phyloP scores from a whole-genome alignment of 1,140 invertebrate species.

The Drosophila sproati region DNA sequence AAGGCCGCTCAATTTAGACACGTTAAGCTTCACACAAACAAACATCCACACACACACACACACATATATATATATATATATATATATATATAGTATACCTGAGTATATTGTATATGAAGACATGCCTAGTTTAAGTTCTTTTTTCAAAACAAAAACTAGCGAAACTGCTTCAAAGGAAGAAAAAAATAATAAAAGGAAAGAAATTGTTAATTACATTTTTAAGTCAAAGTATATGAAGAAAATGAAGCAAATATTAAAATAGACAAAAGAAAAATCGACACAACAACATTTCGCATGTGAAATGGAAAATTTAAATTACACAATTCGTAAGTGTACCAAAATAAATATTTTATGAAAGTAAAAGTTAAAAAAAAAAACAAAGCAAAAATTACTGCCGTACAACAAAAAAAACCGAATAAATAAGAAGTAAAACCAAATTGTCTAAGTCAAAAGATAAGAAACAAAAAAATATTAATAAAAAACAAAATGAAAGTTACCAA shows the following conservation, averaged over 20 bases:
- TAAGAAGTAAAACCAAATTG: constrained; percentile 53
- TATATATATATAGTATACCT: constrained; percentile 12
- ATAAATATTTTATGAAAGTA: constrained; percentile 76
- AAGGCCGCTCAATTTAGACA: constrained; percentile 85
- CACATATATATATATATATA: constrained; percentile 5
- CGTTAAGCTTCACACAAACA: constrained; percentile 61
- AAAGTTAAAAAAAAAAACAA: constrained; percentile 53
- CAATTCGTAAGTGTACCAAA: constrained; percentile 31
- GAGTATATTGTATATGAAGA: constrained; percentile 34
- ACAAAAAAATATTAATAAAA: constrained; percentile 17
- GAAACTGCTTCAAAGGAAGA: constrained; percentile 63
- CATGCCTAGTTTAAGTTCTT: constrained; percentile 72
- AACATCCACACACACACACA: constrained; percentile 20
- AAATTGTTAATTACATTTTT: constrained; percentile 84
- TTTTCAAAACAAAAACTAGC: constrained; percentile 71
- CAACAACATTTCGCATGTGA: constrained; percentile 40
- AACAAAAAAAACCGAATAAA: constrained; percentile 65
- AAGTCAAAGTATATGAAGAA: constrained; percentile 58
- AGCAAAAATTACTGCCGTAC: constrained; percentile 83
- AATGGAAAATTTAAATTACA: constrained; percentile 30
- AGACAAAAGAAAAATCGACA: constrained; percentile 42
- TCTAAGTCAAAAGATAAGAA: constrained; percentile 52
- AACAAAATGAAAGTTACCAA: constrained; percentile 46
- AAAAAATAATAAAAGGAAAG: constrained; percentile 50
- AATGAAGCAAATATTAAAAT: constrained; percentile 35